Conservation (phyloP, 2,113 vertebrate genomes). For the Gavia stellata region DNA sequence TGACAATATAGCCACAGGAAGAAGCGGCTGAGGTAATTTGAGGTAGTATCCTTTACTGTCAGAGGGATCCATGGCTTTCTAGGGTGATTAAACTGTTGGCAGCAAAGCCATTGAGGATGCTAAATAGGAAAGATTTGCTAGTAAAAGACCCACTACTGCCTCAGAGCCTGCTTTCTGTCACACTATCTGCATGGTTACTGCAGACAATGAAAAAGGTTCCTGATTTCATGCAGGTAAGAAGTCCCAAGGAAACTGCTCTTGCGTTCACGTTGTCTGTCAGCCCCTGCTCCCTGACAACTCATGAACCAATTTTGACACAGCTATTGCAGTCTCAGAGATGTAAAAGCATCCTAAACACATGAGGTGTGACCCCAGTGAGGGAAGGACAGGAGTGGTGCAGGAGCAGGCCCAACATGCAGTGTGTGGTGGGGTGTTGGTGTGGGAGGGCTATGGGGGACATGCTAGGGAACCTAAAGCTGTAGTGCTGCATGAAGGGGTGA, state of each 20-base stretch:
- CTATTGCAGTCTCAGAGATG: not conserved
- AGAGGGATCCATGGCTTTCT: conserved; percentile 18
- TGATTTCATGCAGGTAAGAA: not conserved
- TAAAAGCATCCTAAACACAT: not conserved
- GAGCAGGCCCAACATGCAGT: rapidly evolving
- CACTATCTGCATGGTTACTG: not conserved
- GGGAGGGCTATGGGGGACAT: not conserved
- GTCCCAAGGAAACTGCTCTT: not conserved
- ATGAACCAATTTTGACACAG: not conserved
- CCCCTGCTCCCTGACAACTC: not conserved
- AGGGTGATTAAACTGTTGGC: conserved; percentile 36
- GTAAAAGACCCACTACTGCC: not conserved
- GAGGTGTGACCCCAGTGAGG: not conserved
- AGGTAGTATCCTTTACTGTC: conserved; percentile 30
- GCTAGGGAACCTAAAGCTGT: not conserved
- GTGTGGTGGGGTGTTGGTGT: not conserved
- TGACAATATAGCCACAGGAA: conserved; percentile 56
- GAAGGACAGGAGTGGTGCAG: not conserved
- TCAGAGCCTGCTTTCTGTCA: conserved; percentile 1
- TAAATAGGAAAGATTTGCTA: conserved; percentile 25
- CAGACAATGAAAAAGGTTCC: not conserved
- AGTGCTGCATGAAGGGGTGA: not conserved
- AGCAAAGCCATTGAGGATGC: conserved; percentile 19
- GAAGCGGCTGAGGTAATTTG: conserved; percentile 36
- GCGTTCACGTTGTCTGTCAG: not conserved